Evolutionary conservation across 2,888 invertebrate species (phyloP).

Genomic region (Lissonota sp.): DNA sequence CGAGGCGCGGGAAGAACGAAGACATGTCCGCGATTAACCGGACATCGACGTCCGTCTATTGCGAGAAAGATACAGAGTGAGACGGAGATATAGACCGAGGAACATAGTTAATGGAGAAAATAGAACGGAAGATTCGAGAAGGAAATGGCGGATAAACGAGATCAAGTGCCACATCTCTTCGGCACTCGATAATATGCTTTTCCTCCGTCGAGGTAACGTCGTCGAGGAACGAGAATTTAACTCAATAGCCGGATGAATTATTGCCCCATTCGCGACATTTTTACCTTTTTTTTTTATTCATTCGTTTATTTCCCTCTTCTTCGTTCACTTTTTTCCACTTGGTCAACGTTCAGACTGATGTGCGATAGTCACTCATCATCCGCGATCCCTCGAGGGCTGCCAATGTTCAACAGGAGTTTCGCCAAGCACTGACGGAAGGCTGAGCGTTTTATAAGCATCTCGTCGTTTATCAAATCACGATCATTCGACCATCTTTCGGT

Average conservation of each 20-base stretch:
- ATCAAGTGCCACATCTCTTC: constrained; percentile 24
- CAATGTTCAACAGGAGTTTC: constrained; percentile 8
- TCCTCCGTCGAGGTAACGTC: neutral
- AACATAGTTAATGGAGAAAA: neutral
- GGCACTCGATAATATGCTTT: neutral
- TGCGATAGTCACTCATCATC: constrained; percentile 38
- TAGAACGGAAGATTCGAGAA: constrained; percentile 29
- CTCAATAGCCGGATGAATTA: constrained; percentile 50
- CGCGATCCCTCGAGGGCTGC: constrained; percentile 6
- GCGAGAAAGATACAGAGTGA: constrained; percentile 1
- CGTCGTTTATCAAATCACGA: constrained; percentile 54
- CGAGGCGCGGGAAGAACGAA: constrained; percentile 4
- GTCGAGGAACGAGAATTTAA: neutral
- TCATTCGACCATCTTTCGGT: constrained; percentile 49
- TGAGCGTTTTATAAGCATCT: neutral
- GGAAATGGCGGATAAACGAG: constrained; percentile 34
- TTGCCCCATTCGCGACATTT: constrained; percentile 7
- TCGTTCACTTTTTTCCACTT: constrained; percentile 1
- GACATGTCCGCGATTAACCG: constrained; percentile 51
- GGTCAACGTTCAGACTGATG: constrained; percentile 33
- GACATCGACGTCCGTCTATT: constrained; percentile 41
- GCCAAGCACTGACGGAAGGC: constrained; percentile 33
- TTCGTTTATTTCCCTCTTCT: neutral
- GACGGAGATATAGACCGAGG: constrained; percentile 15
- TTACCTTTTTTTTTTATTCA: constrained; percentile 14